Percentiles rank a stretch among this genome's conserved stretches.
phyloP scores from a whole-genome alignment of 2,888 invertebrate genomes.

The Hyles lineata region DNA sequence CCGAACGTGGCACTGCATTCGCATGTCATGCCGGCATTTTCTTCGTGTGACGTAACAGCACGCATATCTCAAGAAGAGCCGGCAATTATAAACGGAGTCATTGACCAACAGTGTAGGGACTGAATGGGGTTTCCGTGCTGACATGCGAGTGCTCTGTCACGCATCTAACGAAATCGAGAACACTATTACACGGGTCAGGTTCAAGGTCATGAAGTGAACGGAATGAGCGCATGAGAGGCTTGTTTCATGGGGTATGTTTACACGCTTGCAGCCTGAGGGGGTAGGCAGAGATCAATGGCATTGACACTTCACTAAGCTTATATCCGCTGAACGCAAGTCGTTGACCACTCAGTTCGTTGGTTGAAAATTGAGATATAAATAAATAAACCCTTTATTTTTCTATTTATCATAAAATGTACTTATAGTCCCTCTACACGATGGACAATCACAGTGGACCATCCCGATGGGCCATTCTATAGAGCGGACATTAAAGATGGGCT shows the following conservation, averaged over 20 bases:
- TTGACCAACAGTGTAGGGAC: conserved; percentile 44
- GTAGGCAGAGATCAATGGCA: too few relatives aligned
- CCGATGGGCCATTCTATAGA: too few relatives aligned
- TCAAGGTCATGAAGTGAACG: conserved; percentile 14
- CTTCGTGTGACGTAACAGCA: conserved; percentile 34
- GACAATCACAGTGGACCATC: too few relatives aligned
- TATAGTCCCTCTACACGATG: too few relatives aligned
- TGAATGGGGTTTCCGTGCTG: conserved; percentile 49
- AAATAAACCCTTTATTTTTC: too few relatives aligned
- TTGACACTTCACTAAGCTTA: too few relatives aligned
- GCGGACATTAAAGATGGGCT: too few relatives aligned
- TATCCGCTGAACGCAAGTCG: too few relatives aligned
- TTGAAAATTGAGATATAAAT: too few relatives aligned
- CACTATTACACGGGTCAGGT: conserved; percentile 31
- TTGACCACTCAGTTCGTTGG: too few relatives aligned
- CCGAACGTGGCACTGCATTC: conserved; percentile 16
- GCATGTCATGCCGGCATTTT: conserved; percentile 32
- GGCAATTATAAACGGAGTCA: conserved; percentile 54
- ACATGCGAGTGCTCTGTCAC: conserved; percentile 63
- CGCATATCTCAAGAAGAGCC: conserved; percentile 39
- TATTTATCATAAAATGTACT: too few relatives aligned
- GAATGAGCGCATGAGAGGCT: neutral
- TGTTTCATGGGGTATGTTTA: neutral
- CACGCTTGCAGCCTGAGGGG: too few relatives aligned
- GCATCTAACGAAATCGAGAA: conserved; percentile 62